phyloP scores from a whole-genome alignment of 92 coral and sea anemone genomes.

The Actinernus sp. region DNA sequence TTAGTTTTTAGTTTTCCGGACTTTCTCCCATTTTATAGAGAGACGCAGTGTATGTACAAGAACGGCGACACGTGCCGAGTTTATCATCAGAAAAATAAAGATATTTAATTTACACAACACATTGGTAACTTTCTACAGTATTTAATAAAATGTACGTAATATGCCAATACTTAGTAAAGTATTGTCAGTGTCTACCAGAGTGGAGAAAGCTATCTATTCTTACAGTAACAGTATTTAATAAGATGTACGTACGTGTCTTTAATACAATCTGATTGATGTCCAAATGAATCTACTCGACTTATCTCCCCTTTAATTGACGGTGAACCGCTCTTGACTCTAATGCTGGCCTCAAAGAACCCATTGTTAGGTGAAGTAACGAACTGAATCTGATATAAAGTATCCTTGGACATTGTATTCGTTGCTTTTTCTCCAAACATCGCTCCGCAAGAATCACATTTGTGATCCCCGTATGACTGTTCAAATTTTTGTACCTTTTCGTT shows the following conservation, averaged over 20 bases:
- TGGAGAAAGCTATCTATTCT: no score
- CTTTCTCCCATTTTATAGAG: no score
- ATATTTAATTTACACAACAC: no score
- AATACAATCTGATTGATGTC: constrained; percentile 65
- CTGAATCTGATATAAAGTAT: constrained; percentile 84
- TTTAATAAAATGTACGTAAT: no score
- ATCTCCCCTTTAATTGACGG: constrained; percentile 54
- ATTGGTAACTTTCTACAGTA: no score
- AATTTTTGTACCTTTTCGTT: constrained; percentile 72
- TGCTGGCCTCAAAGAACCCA: constrained; percentile 86
- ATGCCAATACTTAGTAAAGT: no score
- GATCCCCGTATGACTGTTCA: constrained; percentile 21
- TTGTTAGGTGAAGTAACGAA: constrained; percentile 79
- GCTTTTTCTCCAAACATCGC: constrained; percentile 58
- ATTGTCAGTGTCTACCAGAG: no score
- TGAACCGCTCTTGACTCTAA: constrained; percentile 30
- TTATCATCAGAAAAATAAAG: no score
- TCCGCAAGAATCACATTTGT: constrained; percentile 71
- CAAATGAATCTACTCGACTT: constrained; percentile 67
- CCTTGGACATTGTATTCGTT: constrained; percentile 41
- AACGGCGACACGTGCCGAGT: no score
- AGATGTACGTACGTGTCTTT: constrained; percentile 25
- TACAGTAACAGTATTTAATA: constrained; percentile 51
- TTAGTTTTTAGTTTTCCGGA: no score
- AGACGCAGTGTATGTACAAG: no score